These are phyloP conservation scores for Aeoliscus strigatus DNA, from an alignment of 2,797 vertebrate genomes.

Conservation along the genomic window DNA sequence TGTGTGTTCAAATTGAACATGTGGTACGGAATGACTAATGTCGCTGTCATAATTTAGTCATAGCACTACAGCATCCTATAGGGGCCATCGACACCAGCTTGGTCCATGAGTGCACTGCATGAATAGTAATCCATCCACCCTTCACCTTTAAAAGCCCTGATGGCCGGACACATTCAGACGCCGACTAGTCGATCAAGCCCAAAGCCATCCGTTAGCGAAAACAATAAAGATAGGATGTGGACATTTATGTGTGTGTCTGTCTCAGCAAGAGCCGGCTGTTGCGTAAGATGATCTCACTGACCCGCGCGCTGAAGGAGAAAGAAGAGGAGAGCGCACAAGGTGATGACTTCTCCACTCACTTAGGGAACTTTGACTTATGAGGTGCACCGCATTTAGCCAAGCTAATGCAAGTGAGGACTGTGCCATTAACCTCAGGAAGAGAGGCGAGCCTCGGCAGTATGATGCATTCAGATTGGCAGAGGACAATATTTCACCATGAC, in stretches of 20 bases:
- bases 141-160: constrained; percentile 62
- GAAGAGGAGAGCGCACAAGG: constrained; percentile 51
- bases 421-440: constrained; percentile 87
- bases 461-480: constrained; percentile 83
- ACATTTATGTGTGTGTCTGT: constrained; percentile 10
- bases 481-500: constrained; percentile 89
- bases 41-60: constrained; percentile 65
- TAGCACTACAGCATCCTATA: constrained; percentile 41
- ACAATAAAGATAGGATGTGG: constrained; percentile 50
- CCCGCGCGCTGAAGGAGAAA: constrained; percentile 41
- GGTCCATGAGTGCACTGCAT: constrained; percentile 43
- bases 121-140: constrained; percentile 61
- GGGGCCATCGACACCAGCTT: constrained; percentile 39
- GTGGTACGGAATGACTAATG: constrained; percentile 63
- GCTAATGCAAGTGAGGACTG: constrained; percentile 79
- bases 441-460: constrained; percentile 73
- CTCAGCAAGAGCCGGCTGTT: constrained; percentile 12
- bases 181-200: constrained; percentile 34
- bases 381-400: constrained; percentile 73
- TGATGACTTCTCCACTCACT: constrained; percentile 67
- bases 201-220: constrained; percentile 51
- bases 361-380: constrained; percentile 76
- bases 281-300: constrained; percentile 55
- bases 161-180: constrained; percentile 38
- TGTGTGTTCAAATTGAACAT: constrained; percentile 61